phyloP scores from a whole-genome alignment of 2,888 invertebrate species.

The Tetrapedia diversipes region DNA sequence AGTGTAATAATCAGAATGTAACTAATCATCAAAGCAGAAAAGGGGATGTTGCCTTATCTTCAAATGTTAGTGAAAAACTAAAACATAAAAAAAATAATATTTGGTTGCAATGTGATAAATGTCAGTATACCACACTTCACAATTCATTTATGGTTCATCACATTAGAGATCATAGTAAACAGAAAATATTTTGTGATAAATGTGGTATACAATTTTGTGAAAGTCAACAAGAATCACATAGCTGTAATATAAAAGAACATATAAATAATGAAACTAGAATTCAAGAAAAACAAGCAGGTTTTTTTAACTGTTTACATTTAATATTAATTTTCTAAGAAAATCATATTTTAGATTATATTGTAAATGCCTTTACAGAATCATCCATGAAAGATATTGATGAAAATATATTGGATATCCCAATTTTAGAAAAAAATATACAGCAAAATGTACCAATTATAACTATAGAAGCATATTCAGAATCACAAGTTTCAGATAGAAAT shows the following conservation, averaged over 20 bases:
- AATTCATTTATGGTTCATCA: conserved; percentile 78
- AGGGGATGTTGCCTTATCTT: conserved; percentile 55
- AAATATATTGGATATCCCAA: conserved; percentile 20
- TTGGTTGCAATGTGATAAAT: conserved; percentile 81
- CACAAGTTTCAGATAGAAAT: conserved; percentile 46
- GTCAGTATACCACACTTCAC: conserved; percentile 79
- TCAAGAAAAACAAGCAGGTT: conserved; percentile 44
- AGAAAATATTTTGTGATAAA: conserved; percentile 67
- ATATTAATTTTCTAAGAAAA: too few relatives aligned
- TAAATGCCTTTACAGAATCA: conserved; percentile 38
- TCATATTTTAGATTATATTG: conserved; percentile 17
- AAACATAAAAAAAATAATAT: conserved; percentile 54
- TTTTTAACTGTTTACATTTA: background rate
- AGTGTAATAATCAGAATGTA: conserved; percentile 39
- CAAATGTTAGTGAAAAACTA: background rate
- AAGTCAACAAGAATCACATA: conserved; percentile 43
- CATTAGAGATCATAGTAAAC: conserved; percentile 72
- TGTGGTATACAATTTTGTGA: conserved; percentile 59
- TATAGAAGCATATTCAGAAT: conserved; percentile 36
- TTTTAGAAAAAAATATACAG: conserved; percentile 35
- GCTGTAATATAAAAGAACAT: conserved; percentile 42
- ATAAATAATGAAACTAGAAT: background rate
- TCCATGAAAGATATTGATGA: conserved; percentile 33
- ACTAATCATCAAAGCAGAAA: conserved; percentile 58
- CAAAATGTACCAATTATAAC: conserved; percentile 44